phyloP scores from a whole-genome alignment of 1,140 invertebrate genomes.

The Telenomus remus region DNA sequence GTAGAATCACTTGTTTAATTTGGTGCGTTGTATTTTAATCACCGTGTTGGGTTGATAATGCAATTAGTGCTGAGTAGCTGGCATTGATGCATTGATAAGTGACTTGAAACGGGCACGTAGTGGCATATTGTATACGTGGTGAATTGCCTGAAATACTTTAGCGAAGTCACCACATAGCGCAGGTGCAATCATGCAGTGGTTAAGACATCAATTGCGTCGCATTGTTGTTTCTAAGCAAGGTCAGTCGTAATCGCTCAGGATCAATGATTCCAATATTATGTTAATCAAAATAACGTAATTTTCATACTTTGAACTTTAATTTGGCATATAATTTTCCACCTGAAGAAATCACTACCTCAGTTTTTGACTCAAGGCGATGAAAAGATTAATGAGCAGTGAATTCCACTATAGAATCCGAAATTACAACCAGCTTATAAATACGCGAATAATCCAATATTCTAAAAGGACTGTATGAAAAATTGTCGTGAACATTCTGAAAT shows the following conservation, averaged over 20 bases:
- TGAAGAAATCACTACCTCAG: too few relatives aligned
- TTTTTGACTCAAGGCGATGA: too few relatives aligned
- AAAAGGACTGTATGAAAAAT: not conserved
- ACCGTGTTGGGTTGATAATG: not conserved
- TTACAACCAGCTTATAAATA: too few relatives aligned
- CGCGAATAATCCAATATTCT: too few relatives aligned
- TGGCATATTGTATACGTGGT: constrained; percentile 11
- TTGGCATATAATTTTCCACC: too few relatives aligned
- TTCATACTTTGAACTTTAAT: too few relatives aligned
- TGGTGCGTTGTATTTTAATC: not conserved
- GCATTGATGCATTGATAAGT: constrained; percentile 12
- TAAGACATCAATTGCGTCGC: constrained; percentile 42
- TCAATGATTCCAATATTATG: constrained; percentile 16
- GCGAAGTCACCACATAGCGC: constrained; percentile 17
- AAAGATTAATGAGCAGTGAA: too few relatives aligned
- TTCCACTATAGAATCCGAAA: too few relatives aligned
- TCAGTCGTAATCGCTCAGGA: constrained; percentile 18
- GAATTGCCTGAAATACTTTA: constrained; percentile 12
- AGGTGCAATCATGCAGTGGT: constrained; percentile 40
- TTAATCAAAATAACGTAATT: constrained; percentile 10
- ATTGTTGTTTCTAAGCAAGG: constrained; percentile 37
- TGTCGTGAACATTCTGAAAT: not conserved
- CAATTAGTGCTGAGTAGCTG: constrained; percentile 11
- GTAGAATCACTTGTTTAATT: not conserved
- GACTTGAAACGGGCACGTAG: constrained; percentile 9